These are phyloP conservation scores for Trilocha varians DNA, from an alignment of 2,888 invertebrate species.

Conservation along the genomic window DNA sequence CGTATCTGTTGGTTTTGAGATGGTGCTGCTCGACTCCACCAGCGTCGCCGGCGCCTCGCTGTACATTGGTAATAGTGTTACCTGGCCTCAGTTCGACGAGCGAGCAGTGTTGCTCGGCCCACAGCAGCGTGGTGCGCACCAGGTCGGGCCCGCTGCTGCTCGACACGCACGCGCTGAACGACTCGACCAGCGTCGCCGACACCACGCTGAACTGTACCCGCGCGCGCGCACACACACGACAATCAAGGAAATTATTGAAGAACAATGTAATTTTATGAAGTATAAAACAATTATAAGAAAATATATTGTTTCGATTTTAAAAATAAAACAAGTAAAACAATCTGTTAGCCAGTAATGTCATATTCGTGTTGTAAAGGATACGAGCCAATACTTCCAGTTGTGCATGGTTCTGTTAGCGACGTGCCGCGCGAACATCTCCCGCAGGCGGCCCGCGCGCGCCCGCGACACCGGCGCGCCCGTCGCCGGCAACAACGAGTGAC, in stretches of 20 bases:
- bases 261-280: too few species aligned
- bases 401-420: conserved; percentile 88
- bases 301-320: too few species aligned
- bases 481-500: conserved; percentile 94
- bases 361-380: conserved; percentile 78
- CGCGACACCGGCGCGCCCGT: conserved; percentile 95
- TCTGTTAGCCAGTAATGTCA: not conserved
- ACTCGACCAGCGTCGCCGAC: conserved; percentile 89
- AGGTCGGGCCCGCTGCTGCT: conserved; percentile 90
- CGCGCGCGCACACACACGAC: not conserved
- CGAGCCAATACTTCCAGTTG: conserved; percentile 99
- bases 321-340: too few species aligned
- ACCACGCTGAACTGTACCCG: conserved; percentile 88
- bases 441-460: conserved; percentile 90
- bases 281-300: too few species aligned
- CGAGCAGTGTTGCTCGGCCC: conserved; percentile 98
- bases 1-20: too few species aligned
- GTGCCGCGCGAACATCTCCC: conserved; percentile 94
- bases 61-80: conserved; percentile 42
- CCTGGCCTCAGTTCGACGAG: conserved; percentile 94
- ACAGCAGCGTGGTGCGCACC: conserved; percentile 90
- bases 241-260: not conserved
- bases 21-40: too few species aligned
- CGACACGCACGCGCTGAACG: conserved; percentile 93
- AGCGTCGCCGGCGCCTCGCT: too few species aligned